phyloP scores from a whole-genome alignment of 2,797 vertebrate genomes.

The Cercopithecus petaurista region DNA sequence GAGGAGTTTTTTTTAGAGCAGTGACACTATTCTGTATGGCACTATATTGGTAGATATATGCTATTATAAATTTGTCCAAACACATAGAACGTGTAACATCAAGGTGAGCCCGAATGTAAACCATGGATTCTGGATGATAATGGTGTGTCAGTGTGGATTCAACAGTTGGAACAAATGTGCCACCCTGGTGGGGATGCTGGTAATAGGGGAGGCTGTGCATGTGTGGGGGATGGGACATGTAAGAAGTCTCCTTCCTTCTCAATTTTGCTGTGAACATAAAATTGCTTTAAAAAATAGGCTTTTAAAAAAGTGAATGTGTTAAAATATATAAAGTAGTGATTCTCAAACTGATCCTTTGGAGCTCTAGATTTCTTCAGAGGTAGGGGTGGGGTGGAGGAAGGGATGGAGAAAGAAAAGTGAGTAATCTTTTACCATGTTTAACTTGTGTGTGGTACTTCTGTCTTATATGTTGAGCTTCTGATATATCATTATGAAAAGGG shows the following conservation, averaged over 20 bases:
- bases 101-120: background rate
- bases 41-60: background rate
- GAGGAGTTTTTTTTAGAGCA: background rate
- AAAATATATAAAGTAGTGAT: background rate
- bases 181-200: background rate
- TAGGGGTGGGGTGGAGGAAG: background rate
- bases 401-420: background rate
- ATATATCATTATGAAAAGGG: background rate
- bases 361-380: background rate
- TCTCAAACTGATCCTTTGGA: background rate
- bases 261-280: background rate
- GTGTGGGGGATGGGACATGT: fast-evolving
- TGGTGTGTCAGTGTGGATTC: background rate
- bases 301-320: background rate
- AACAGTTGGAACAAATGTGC: too few species aligned
- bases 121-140: background rate
- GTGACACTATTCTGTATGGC: background rate
- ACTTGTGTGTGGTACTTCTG: background rate
- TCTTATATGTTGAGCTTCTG: background rate
- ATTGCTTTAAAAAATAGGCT: background rate
- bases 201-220: background rate
- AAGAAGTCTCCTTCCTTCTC: background rate
- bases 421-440: background rate
- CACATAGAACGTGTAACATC: background rate
- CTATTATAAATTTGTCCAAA: background rate